phyloP scores from a whole-genome alignment of 2,797 vertebrate species.

The Eospalax fontanierii region DNA sequence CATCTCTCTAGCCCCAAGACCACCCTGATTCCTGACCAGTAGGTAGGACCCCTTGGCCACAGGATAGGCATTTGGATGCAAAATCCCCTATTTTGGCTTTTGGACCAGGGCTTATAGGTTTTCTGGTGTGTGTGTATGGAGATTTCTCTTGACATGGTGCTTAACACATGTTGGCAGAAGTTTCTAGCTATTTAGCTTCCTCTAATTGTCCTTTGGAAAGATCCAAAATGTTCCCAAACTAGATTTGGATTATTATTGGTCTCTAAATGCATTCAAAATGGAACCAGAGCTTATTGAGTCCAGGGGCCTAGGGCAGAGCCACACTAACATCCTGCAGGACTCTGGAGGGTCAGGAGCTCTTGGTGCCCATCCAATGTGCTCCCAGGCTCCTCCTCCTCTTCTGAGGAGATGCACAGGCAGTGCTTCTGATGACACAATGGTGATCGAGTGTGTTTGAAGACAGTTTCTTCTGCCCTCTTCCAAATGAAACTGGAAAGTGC shows the following conservation, averaged over 20 bases:
- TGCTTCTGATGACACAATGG: not conserved
- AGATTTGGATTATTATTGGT: conserved; percentile 94
- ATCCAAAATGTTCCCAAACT: conserved; percentile 90
- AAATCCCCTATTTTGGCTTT: not conserved
- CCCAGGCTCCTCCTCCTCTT: too few species aligned
- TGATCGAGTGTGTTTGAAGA: rapidly evolving
- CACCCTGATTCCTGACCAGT: not conserved
- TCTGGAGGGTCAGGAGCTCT: not conserved
- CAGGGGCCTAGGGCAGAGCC: not conserved
- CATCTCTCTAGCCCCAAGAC: not conserved
- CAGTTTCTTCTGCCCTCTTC: not conserved
- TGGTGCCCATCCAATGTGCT: rapidly evolving
- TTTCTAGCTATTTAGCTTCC: conserved; percentile 84
- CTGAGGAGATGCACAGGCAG: not conserved
- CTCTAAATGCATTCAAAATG: conserved; percentile 89
- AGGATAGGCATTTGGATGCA: conserved; percentile 26
- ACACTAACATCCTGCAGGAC: not conserved
- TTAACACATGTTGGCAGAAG: conserved; percentile 85
- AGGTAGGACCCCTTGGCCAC: not conserved
- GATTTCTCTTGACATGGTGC: conserved; percentile 86
- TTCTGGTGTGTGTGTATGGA: conserved; percentile 86
- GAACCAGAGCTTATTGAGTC: conserved; percentile 77
- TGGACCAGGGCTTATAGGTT: conserved; percentile 87
- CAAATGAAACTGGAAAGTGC: not conserved
- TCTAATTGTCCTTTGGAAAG: conserved; percentile 84